Base-by-base conservation (phyloP, 1,140 invertebrate species). In the Epicauta chinensis region DNA sequence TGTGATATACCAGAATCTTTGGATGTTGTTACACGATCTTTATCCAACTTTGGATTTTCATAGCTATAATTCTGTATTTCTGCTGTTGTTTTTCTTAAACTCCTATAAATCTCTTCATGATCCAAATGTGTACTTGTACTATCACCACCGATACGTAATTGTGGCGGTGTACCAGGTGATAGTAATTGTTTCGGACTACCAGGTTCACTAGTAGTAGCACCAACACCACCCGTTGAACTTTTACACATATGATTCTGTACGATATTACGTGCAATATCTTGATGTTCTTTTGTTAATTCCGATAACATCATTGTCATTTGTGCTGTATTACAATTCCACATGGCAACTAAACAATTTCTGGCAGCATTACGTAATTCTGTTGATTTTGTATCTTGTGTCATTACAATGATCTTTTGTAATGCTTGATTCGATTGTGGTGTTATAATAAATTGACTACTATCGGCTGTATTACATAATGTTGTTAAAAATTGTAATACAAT, bases 1-100 rank as follows among this genome's bases (percentile, higher is more conserved):
- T 89, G 93, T 63, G 85, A 90, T 55, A 91, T 94, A 31, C 90
- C 90, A 37, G 87, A 90, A 65, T 93, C 90, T 71, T 92, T 89
- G 31, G 88, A 91, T 7, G 87, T 87, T 39, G 87, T 88, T 48
- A 90, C 85, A 64, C 82, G 77, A 62, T 85, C 83, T 61, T 81
- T 73, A 60, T 83, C 75, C 38, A 76, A 72, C 71, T 76, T 60
- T 32, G 66, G 57, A 48, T 64, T 62, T 67, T 84, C 84, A 59
- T 84, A 86, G 63, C 83, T 87, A 60, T 91, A 91, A 72, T 87
- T 91, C 63, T 92, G 88, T 69, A 97, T 97, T 75, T 97, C 93
- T 13, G 89, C 90, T 2, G 93, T 92, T 34, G 93, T 96, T 66
- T 87, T 86, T 50, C 89, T 78, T 44, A 97, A 81, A 50, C 89